phyloP scores from a whole-genome alignment of 2,888 invertebrate genomes.

The Noctua comes region DNA sequence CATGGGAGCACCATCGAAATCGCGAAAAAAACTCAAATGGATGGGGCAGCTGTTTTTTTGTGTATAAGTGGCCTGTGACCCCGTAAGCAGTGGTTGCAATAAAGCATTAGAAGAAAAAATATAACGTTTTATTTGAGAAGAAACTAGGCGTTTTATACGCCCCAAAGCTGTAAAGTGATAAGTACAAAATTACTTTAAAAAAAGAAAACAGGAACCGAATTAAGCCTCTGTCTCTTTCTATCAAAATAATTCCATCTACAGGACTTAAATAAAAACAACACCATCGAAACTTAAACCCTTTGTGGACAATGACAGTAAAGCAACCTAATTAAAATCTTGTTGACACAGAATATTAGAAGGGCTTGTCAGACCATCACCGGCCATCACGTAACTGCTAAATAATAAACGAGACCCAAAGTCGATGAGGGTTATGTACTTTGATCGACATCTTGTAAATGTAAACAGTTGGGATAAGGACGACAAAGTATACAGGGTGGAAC shows the following conservation, averaged over 20 bases:
- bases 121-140: neutral
- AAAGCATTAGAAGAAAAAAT: neutral
- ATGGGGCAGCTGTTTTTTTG: too few relatives aligned
- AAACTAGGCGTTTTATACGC: neutral
- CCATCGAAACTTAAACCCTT: neutral
- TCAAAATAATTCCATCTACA: neutral
- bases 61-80: too few relatives aligned
- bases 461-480: slow-evolving; percentile 11
- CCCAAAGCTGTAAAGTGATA: neutral
- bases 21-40: too few relatives aligned
- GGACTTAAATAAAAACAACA: neutral
- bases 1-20: too few relatives aligned
- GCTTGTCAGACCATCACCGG: slow-evolving; percentile 3
- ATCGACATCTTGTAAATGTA: slow-evolving; percentile 17
- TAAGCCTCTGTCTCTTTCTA: neutral
- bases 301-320: neutral
- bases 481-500: neutral
- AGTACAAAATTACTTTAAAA: neutral
- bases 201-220: neutral
- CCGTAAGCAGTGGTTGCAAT: neutral
- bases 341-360: slow-evolving; percentile 33
- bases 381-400: slow-evolving; percentile 2
- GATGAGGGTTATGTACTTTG: slow-evolving; percentile 37
- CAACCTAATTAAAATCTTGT: slow-evolving; percentile 35
- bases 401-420: slow-evolving; percentile 13